Evolutionary conservation across 2,797 vertebrate genomes (phyloP), one percentile per base, ranked within the genome.

Genomic region (Rhinella marina): DNA sequence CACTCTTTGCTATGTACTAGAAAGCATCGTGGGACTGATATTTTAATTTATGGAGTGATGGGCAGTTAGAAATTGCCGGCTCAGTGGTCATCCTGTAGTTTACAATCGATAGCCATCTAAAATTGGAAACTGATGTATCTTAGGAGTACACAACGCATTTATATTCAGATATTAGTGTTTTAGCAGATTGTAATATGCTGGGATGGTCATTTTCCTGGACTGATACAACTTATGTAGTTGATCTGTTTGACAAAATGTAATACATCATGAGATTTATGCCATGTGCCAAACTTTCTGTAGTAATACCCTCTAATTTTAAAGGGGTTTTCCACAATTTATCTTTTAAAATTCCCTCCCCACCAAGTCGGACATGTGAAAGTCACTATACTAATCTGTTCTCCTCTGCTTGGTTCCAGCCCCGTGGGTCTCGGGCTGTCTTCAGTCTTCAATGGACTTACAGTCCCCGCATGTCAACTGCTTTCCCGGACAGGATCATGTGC

Each of bases 21-120:
- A 73, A 87, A 80, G 81, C 54, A 80, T 86, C 83, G 72, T 79
- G 41, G 25, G 48, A 84, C 64, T 86, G 75, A 32, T n/a, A 77
- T 73, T 82, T 75, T 89, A 81, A 89, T 89, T 70, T 86, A 79
- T 80, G 75, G 64, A 80, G 23, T 27, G 68, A 32, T 82, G 73
- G 54, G 73, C 54, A 52, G 64, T 76, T 66, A 70, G 77, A 83
- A 76, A 75, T 88, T 81, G 29, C 81, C 54, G 25, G 81, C 80
- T 62, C 61, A 21, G 23, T 75, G 59, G 61, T 56, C 75, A 48
- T 86, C 70, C 50, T 48, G 62, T 56, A 77, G 21, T 32, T 62
- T 41, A 56, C 62, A 72, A 50, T 72, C 85, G 61, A 86, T 68
- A 81, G 7, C 52, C 52, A 61, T 73, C 50, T 16, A 52, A 64